Base-by-base conservation (phyloP, 2,888 invertebrate species). In the Phengaris alcon region DNA sequence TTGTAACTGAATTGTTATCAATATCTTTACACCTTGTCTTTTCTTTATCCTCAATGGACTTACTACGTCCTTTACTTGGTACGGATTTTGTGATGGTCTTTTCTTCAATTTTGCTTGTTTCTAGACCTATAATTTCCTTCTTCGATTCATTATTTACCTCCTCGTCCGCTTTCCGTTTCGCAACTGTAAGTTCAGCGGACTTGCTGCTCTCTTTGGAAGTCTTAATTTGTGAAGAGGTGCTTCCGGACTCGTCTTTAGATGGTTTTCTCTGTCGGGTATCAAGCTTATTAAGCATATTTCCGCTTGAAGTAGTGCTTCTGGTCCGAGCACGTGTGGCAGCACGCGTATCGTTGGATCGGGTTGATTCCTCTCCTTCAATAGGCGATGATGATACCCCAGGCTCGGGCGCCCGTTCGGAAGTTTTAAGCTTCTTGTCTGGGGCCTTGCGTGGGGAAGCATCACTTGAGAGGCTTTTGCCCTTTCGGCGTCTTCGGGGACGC, bases 391-490 rank as follows among this genome's bases (percentile, higher is more conserved):
- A 94, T 94, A 95, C 94, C 94, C 95, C 94, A 90, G 93, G 94
- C 94, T 95, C 95, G 95, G 95, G 94, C 94, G 95, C 94, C 95
- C 95, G 95, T 95, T 96, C 96, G 95, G 96, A 96, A 96, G 96
- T 96, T 96, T 96, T 96, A 95, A 96, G 96, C 96, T 96, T 96
- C 96, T 96, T 96, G 92, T 96, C 96, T 88, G 95, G 95, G 94
- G 95, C 94, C 95, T 95, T 95, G 89, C 94, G 95, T 80, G 88
- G 87, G 85, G 88, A 86, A 78, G 85, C 82, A 84, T 91, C 91
- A 74, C 82, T 86, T 75, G 91, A 90, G 78, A 85, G 78, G 80
- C 89, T 90, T 82, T 90, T 90, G 75, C 85, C 86, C 83, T 90
- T 91, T 81, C 93, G 84, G 75, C 90, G 87, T 79, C 93, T 84